Conservation (phyloP, 2,797 vertebrate species). For the Apogon talboti region DNA sequence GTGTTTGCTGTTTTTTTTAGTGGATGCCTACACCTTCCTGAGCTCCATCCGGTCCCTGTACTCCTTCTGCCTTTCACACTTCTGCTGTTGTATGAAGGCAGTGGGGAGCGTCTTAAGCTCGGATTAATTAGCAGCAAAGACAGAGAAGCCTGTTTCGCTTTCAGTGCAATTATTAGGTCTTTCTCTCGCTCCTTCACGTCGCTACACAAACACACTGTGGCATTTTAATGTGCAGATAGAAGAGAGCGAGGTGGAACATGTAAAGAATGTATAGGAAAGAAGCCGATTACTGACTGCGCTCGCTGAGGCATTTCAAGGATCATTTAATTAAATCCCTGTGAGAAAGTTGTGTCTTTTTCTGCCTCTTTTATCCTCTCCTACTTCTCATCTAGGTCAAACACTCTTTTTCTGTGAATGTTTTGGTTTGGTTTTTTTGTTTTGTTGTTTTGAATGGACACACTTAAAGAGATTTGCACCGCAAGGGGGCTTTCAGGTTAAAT, state of each 20-base stretch:
- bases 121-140: conserved; percentile 33
- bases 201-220: neutral
- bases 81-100: conserved; percentile 17
- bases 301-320: neutral
- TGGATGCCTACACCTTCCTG: neutral
- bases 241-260: neutral
- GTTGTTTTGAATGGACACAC: neutral
- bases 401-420: neutral
- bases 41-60: neutral
- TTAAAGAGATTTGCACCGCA: neutral
- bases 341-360: neutral
- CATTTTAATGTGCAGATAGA: neutral
- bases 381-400: neutral
- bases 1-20: neutral
- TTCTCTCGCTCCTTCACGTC: neutral
- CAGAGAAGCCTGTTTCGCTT: conserved; percentile 19
- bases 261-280: neutral
- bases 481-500: neutral
- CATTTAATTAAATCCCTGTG: neutral
- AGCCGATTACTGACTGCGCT: neutral
- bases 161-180: conserved; percentile 5
- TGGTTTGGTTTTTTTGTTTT: neutral
- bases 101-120: conserved; percentile 10
- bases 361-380: neutral
- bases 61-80: neutral